Evolutionary conservation across 2,113 vertebrate species (phyloP), one percentile per base, ranked within the genome.

Genomic region (Gavia stellata): DNA sequence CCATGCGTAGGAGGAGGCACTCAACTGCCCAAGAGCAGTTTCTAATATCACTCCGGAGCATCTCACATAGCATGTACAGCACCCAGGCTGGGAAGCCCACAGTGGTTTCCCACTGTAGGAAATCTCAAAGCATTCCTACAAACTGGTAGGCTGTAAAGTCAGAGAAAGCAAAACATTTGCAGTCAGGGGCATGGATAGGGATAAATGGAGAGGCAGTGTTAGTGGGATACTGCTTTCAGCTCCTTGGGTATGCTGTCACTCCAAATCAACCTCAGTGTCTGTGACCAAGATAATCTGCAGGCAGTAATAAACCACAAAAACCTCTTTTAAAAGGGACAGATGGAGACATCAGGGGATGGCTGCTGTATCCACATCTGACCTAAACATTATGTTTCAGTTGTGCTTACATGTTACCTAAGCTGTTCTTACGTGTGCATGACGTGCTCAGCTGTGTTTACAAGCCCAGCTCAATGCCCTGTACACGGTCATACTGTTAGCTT

Each of bases 1-100:
- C 36, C 12, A 1, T 8, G 34, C 1, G 4, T 6, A 23, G 10
- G 1, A 75, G 15, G 9, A 21, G 15, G 8, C 19, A 49, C 23
- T 44, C 31, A 74, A 56, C 9, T n/a, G 9, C 33, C 31, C 29
- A 17, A 29, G 5, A 56, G 10, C 5, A 6, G 2, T 33, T 77
- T 59, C 73, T 59, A 2, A 3, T n/a, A 63, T 6, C 7, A 13
- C 23, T 59, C 40, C 36, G 67, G 66, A 79, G 14, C 10, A 56
- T 29, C 33, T 72, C 26, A 25, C 1, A 0, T 3, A 47, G 16
- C 34, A 14, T 6, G 5, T 17, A 72, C 26, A 68, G 14, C 3
- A 7, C 11, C 34, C 31, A 52, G 17, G 7, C 79, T 92, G 58
- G 49, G 40, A 68, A 80, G 7, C 3, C 9, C 28, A 28, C 3